Evolutionary conservation across 2,888 invertebrate genomes (phyloP).

Genomic region (Cephus nigrinus): DNA sequence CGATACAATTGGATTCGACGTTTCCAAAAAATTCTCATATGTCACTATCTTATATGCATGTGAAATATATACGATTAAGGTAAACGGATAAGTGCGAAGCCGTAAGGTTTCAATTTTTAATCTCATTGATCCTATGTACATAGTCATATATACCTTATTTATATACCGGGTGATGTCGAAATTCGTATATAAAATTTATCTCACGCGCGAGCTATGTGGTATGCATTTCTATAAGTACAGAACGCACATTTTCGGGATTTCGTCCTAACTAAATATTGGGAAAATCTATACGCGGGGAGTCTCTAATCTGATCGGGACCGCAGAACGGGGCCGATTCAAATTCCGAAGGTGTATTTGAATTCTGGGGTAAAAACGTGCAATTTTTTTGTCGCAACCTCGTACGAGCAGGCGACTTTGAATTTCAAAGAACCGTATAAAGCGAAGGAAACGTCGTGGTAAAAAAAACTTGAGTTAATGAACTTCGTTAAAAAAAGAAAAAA

Average conservation of each 20-base stretch:
- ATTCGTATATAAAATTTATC: background rate
- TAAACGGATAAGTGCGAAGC: background rate
- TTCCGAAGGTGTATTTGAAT: background rate
- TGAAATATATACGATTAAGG: background rate
- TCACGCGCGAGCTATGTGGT: background rate
- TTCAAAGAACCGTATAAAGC: background rate
- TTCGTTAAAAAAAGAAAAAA: background rate
- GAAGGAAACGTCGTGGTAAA: background rate
- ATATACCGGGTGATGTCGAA: background rate
- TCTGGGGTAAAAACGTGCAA: background rate
- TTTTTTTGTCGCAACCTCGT: background rate
- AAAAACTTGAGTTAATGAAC: background rate
- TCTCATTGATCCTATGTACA: background rate
- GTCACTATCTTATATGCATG: background rate
- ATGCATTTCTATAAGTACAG: background rate
- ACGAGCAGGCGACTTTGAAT: background rate
- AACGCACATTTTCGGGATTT: background rate
- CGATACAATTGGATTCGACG: too few relatives aligned
- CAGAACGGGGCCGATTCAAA: background rate
- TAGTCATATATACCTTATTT: background rate
- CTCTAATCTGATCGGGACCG: background rate
- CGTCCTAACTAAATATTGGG: background rate
- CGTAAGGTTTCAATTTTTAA: background rate
- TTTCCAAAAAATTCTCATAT: too few relatives aligned
- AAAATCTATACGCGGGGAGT: background rate